Evolutionary conservation across 2,888 invertebrate species (phyloP).

Genomic region (Neoaliturus tenellus): DNA sequence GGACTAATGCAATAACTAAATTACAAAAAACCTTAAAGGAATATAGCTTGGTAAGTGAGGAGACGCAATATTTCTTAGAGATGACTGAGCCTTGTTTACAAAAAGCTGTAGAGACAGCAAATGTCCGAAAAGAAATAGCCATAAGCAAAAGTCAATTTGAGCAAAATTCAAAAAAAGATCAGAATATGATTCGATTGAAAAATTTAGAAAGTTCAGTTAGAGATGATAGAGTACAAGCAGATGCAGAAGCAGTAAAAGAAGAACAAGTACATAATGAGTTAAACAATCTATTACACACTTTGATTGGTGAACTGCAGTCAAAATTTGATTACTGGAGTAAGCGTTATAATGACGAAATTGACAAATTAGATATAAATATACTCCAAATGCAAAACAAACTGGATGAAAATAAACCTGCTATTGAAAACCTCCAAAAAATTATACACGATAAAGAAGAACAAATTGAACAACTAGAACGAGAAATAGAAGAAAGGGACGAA

Average conservation of each 20-base stretch:
- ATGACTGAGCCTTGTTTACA: constrained; percentile 10
- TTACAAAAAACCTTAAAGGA: neutral
- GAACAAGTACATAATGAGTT: neutral
- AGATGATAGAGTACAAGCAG: neutral
- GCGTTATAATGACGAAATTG: constrained; percentile 16
- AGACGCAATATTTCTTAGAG: neutral
- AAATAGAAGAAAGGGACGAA: neutral
- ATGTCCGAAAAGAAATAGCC: neutral
- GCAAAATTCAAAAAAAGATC: neutral
- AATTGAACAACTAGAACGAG: neutral
- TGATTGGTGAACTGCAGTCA: neutral
- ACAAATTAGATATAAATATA: constrained; percentile 7
- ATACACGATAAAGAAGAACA: neutral
- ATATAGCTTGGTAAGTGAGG: neutral
- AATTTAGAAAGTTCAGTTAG: neutral
- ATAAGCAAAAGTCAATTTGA: neutral
- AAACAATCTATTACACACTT: neutral
- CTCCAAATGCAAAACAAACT: neutral
- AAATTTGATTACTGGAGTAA: constrained; percentile 11
- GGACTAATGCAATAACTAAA: neutral
- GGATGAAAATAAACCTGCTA: neutral
- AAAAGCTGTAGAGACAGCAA: neutral
- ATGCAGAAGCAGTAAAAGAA: neutral
- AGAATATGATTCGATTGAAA: neutral
- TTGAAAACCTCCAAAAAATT: neutral